A percentile compares a stretch with the other conserved stretches of the same genome.
Conservation (phyloP, 2,888 invertebrate genomes). For the Drosophila stalkeri region DNA sequence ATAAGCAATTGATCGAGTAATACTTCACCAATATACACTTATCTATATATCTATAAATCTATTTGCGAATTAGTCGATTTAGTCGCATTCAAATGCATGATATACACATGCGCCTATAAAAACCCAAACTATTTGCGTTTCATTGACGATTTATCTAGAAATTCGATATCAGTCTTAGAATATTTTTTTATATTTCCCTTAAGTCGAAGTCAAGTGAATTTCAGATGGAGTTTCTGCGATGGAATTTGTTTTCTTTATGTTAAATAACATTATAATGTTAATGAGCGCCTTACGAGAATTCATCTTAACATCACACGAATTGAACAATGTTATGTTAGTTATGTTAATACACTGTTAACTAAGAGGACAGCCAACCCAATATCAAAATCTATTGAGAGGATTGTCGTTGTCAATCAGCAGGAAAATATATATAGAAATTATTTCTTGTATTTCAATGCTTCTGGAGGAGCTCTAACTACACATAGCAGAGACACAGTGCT, state of each 20-base stretch:
- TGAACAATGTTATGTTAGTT: not conserved
- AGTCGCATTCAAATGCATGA: conserved; percentile 79
- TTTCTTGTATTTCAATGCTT: not conserved
- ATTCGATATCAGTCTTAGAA: not conserved
- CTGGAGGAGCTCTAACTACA: not conserved
- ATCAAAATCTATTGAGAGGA: not conserved
- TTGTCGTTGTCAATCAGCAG: no score
- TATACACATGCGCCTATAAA: conserved; percentile 82
- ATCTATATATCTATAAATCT: conserved; percentile 12
- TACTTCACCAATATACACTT: conserved; percentile 5
- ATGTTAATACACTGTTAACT: not conserved
- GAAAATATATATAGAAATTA: not conserved
- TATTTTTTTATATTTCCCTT: no score
- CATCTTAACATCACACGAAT: no score
- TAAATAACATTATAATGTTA: not conserved
- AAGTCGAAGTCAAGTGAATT: no score
- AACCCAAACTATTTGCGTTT: conserved; percentile 17
- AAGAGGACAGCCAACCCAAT: not conserved
- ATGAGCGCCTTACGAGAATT: no score
- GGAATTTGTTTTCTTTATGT: not conserved
- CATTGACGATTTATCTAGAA: not conserved
- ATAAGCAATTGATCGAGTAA: conserved; percentile 16
- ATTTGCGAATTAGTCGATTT: conserved; percentile 59
- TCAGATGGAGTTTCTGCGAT: no score
- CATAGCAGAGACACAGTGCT: not conserved